These are phyloP conservation scores for Alviniconcha marisindica DNA, from an alignment of 1,140 invertebrate species.

Conservation along the genomic window DNA sequence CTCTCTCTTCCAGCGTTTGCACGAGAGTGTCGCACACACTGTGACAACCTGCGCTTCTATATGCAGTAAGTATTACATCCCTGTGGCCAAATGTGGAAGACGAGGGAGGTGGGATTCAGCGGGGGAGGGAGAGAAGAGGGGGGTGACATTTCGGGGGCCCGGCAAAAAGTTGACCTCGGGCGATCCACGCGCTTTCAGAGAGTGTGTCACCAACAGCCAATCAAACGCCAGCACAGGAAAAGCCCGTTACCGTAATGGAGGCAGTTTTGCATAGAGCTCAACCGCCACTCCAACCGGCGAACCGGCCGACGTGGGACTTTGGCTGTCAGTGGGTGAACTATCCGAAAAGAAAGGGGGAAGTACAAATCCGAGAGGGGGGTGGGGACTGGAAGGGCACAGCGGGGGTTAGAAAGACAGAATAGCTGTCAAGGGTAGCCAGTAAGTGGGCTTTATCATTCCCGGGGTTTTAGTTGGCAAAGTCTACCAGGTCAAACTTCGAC, in stretches of 20 bases:
- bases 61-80: constrained; percentile 35
- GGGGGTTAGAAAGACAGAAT: not conserved
- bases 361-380: not conserved
- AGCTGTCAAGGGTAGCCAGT: not conserved
- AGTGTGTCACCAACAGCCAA: constrained; percentile 41
- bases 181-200: constrained; percentile 37
- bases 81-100: constrained; percentile 22
- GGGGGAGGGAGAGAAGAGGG: not conserved
- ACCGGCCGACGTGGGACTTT: constrained; percentile 25
- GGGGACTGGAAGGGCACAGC: not conserved
- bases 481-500: not conserved
- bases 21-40: constrained; percentile 16
- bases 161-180: constrained; percentile 39
- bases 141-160: constrained; percentile 38
- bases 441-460: not conserved
- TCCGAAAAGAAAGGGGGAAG: not conserved
- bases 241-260: constrained; percentile 21
- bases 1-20: not conserved
- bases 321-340: not conserved
- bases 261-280: constrained; percentile 37
- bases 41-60: constrained; percentile 35
- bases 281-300: constrained; percentile 4
- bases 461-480: too few species aligned
- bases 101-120: not conserved
- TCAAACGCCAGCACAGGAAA: constrained; percentile 9